These are phyloP conservation scores for Myotis findleyi DNA, from an alignment of 2,797 vertebrate species.

Conservation along the genomic window DNA sequence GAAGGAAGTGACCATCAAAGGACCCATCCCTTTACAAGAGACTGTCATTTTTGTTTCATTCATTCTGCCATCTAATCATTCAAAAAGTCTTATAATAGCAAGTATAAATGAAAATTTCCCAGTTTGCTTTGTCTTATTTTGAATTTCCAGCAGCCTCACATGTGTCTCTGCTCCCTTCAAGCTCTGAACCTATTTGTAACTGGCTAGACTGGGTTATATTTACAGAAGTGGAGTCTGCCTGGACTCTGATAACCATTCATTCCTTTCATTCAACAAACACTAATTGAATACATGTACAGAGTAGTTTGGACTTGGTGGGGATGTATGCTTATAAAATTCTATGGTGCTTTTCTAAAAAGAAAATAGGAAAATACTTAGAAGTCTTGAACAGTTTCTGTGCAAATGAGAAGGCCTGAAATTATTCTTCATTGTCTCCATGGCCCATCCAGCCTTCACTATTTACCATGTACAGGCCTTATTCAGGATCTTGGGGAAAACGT, in stretches of 20 bases:
- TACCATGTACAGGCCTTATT: rapidly evolving
- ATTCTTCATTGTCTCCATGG: not conserved
- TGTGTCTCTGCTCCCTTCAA: not conserved
- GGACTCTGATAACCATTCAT: not conserved
- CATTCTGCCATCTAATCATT: not conserved
- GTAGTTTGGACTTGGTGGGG: not conserved
- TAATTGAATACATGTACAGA: rapidly evolving
- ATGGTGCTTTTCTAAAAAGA: not conserved
- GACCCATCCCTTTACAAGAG: not conserved
- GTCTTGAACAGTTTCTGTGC: not conserved
- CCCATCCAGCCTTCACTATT: not conserved
- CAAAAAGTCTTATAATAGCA: not conserved
- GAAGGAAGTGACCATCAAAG: not conserved
- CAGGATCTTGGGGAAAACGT: not conserved
- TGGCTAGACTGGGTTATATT: not conserved
- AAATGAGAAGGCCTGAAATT: not conserved
- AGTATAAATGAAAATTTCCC: not conserved
- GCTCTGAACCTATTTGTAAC: not conserved
- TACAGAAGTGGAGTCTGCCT: not conserved
- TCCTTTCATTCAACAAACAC: not conserved
- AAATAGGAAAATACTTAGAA: not conserved
- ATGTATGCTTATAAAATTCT: not conserved
- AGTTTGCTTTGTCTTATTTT: not conserved
- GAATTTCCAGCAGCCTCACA: not conserved
- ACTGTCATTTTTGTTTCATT: not conserved